phyloP scores from a whole-genome alignment of 2,797 vertebrate genomes.

The Spondyliosoma cantharus region DNA sequence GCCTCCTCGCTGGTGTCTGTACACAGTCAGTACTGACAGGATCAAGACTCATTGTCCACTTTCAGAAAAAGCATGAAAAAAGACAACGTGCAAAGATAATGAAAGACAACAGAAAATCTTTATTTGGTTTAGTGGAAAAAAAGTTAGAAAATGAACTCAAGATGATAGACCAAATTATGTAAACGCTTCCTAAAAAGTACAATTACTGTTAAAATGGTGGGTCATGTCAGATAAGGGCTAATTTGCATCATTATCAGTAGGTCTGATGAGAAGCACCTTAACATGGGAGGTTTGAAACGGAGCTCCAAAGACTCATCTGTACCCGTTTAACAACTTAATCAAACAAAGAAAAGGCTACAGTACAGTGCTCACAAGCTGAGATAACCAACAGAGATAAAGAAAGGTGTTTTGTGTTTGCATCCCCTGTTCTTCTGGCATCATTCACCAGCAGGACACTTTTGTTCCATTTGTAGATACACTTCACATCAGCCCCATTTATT shows the following conservation, averaged over 20 bases:
- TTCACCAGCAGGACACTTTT: neutral
- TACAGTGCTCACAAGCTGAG: neutral
- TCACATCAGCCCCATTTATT: slow-evolving; percentile 8
- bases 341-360: neutral
- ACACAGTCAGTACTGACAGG: neutral
- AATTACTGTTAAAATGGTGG: neutral
- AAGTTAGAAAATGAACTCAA: neutral
- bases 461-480: slow-evolving; percentile 3
- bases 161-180: neutral
- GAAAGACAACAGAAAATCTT: neutral
- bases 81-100: neutral
- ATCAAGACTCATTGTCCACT: neutral
- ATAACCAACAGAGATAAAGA: neutral
- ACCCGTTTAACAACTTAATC: neutral
- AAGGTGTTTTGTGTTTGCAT: neutral
- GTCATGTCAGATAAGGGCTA: neutral
- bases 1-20: neutral
- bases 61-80: neutral
- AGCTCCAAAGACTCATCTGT: neutral
- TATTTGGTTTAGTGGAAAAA: neutral
- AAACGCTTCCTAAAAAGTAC: neutral
- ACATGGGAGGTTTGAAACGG: neutral
- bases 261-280: neutral
- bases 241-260: neutral
- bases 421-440: neutral